phyloP scores from a whole-genome alignment of 2,113 vertebrate genomes.

The Syrrhaptes paradoxus region DNA sequence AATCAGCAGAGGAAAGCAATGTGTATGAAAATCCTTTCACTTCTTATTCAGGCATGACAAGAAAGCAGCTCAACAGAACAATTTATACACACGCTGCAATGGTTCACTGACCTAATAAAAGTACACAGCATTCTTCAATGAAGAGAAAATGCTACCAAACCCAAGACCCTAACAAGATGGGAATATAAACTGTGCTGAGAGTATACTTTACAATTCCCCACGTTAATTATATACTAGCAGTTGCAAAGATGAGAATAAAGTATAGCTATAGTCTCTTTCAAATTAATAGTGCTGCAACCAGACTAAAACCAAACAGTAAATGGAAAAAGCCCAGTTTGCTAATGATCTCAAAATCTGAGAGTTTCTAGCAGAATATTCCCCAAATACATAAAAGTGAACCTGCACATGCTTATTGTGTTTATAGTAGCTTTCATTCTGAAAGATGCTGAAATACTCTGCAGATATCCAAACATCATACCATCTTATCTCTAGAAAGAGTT shows the following conservation, averaged over 20 bases:
- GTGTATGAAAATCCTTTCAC: neutral
- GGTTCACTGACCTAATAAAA: constrained; percentile 53
- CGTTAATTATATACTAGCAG: constrained; percentile 14
- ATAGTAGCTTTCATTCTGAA: neutral
- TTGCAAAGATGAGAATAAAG: constrained; percentile 7
- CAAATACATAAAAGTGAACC: neutral
- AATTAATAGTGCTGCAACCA: neutral
- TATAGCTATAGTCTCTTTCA: neutral
- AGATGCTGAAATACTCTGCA: neutral
- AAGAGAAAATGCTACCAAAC: constrained; percentile 37
- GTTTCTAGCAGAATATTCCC: neutral
- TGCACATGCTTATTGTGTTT: neutral
- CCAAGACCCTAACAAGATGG: neutral
- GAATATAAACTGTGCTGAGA: constrained; percentile 17
- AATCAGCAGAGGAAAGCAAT: constrained; percentile 20
- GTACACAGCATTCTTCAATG: constrained; percentile 7
- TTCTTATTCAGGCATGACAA: neutral
- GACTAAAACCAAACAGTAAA: neutral
- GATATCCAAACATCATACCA: neutral
- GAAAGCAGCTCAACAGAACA: constrained; percentile 35
- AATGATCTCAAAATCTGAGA: neutral
- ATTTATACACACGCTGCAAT: constrained; percentile 3
- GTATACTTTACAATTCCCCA: constrained; percentile 20
- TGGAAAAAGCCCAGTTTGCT: neutral
- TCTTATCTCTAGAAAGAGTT: neutral